phyloP scores from a whole-genome alignment of 2,888 invertebrate species.

The Saturnia pavonia region DNA sequence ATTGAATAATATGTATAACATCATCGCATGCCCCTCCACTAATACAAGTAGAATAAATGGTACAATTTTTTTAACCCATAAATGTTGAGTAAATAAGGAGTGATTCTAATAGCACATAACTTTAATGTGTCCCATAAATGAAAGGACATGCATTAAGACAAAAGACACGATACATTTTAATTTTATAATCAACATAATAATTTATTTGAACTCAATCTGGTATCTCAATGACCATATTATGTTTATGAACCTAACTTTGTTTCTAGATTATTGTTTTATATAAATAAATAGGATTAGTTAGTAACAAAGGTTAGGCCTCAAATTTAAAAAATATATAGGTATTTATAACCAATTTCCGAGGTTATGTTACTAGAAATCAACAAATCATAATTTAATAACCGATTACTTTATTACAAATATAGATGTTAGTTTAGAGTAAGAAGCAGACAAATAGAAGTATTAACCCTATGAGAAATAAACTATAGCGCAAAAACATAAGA shows the following conservation, averaged over 20 bases:
- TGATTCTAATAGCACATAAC: no score
- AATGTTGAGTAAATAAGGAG: no score
- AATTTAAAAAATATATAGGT: neutral
- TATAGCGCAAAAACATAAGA: constrained; percentile 16
- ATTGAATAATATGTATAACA: neutral
- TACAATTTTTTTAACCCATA: no score
- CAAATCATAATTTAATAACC: neutral
- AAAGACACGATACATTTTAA: no score
- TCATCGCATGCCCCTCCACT: neutral
- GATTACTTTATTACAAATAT: neutral
- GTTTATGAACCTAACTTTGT: no score
- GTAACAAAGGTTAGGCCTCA: neutral
- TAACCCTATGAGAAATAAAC: neutral
- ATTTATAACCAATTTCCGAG: neutral
- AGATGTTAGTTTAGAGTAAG: neutral
- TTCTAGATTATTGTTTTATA: no score
- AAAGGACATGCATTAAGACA: no score
- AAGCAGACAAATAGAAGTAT: neutral
- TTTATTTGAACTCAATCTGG: no score
- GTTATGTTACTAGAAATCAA: neutral
- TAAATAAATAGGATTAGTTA: neutral
- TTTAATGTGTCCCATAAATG: no score
- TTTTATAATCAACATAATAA: no score
- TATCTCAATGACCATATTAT: no score
- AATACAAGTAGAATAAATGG: neutral